These are phyloP conservation scores for Trilocha varians DNA, from an alignment of 2,888 invertebrate genomes.

Conservation along the genomic window DNA sequence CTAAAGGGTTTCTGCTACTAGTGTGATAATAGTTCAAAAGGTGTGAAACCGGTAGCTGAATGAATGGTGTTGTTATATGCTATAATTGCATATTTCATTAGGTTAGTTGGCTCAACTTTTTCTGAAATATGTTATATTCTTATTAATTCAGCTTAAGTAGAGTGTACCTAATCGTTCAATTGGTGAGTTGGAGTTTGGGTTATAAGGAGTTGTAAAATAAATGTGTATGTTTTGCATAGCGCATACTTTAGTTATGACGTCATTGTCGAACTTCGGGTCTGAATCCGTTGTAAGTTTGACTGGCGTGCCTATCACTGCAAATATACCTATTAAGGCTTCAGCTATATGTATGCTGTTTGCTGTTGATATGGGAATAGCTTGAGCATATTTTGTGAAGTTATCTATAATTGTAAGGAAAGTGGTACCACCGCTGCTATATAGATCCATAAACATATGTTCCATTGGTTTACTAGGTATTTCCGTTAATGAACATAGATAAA, in stretches of 20 bases:
- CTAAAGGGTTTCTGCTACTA: constrained; percentile 20
- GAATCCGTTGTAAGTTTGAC: constrained; percentile 20
- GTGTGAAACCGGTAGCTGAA: constrained; percentile 20
- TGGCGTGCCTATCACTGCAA: constrained; percentile 16
- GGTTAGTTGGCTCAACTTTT: constrained; percentile 4
- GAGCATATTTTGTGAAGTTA: constrained; percentile 22
- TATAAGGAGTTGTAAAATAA: constrained; percentile 16
- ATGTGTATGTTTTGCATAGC: constrained; percentile 13
- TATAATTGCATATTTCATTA: constrained; percentile 19
- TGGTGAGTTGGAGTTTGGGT: constrained; percentile 15
- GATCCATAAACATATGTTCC: constrained; percentile 15
- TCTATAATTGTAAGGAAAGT: constrained; percentile 21
- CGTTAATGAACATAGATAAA: constrained; percentile 18
- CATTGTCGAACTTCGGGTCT: constrained; percentile 20
- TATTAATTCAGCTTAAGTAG: constrained; percentile 11
- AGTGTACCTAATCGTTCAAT: constrained; percentile 17
- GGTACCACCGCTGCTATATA: constrained; percentile 11
- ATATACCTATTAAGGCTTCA: constrained; percentile 14
- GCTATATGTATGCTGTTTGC: constrained; percentile 16
- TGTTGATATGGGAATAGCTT: constrained; percentile 15
- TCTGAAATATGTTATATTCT: constrained; percentile 17
- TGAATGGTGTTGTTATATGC: constrained; percentile 22
- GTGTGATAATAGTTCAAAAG: constrained; percentile 22
- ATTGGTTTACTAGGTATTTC: constrained; percentile 19
- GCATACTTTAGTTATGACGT: constrained; percentile 18